Conservation (phyloP, 2,888 invertebrate genomes). For the Drosophila pseudotakahashii region DNA sequence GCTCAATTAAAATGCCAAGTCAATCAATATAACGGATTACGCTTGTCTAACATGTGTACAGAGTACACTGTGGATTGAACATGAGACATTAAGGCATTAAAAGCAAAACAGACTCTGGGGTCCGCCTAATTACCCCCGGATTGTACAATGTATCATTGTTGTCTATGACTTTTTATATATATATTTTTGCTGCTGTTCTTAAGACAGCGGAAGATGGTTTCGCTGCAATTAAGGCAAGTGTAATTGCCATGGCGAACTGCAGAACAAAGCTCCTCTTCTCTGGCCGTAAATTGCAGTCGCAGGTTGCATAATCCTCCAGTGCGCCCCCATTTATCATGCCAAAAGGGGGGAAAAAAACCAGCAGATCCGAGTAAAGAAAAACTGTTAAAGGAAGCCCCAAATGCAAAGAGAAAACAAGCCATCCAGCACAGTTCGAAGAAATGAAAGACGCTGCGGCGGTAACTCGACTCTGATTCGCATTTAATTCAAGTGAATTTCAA, state of each 20-base stretch:
- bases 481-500: conserved; percentile 79
- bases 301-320: conserved; percentile 56
- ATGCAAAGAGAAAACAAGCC: conserved; percentile 40
- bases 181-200: conserved; percentile 54
- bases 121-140: conserved; percentile 57
- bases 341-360: conserved; percentile 38
- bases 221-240: conserved; percentile 68
- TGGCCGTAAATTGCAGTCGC: conserved; percentile 60
- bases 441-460: conserved; percentile 43
- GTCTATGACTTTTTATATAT: conserved; percentile 10
- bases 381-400: conserved; percentile 39
- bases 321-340: conserved; percentile 57
- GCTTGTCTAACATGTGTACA: conserved; percentile 28
- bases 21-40: conserved; percentile 69
- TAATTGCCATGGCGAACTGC: conserved; percentile 54
- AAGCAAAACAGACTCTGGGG: conserved; percentile 12
- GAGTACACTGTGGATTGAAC: background rate
- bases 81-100: conserved; percentile 13
- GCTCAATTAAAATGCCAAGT: conserved; percentile 71
- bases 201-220: conserved; percentile 62
- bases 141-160: conserved; percentile 23
- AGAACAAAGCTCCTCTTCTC: conserved; percentile 53
- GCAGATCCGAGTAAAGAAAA: conserved; percentile 24
- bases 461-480: conserved; percentile 68
- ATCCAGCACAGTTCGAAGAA: conserved; percentile 12